Conservation (phyloP, 2,888 invertebrate species). For the Drosophila anomalata region DNA sequence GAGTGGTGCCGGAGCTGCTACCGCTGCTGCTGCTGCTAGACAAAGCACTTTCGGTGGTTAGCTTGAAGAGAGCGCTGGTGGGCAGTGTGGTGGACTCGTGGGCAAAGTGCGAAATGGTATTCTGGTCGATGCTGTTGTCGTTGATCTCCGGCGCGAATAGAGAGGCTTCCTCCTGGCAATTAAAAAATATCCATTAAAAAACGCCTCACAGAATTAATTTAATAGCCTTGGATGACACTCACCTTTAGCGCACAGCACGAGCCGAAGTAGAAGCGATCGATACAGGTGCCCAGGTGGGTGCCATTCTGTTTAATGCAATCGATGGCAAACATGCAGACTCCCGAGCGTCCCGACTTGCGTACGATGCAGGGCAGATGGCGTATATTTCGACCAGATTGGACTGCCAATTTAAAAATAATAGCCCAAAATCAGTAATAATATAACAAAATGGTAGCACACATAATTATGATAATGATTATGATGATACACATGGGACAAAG, state of each 20-base stretch:
- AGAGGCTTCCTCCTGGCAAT: slow-evolving; percentile 60
- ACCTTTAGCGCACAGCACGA: slow-evolving; percentile 93
- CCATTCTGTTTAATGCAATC: slow-evolving; percentile 96
- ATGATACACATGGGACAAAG: background rate
- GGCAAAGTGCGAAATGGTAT: slow-evolving; percentile 83
- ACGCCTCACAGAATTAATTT: too few relatives aligned
- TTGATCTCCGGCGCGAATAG: slow-evolving; percentile 82
- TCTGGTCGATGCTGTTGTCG: slow-evolving; percentile 84
- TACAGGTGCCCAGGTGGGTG: slow-evolving; percentile 95
- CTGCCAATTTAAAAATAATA: slow-evolving; percentile 83
- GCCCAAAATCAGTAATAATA: slow-evolving; percentile 29
- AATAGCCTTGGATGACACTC: slow-evolving; percentile 29
- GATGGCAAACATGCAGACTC: slow-evolving; percentile 97
- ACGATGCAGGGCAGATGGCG: slow-evolving; percentile 95
- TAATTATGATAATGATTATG: slow-evolving; percentile 13
- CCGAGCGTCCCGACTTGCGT: slow-evolving; percentile 90
- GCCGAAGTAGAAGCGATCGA: slow-evolving; percentile 96
- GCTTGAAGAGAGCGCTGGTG: slow-evolving; percentile 78
- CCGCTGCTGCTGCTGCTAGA: slow-evolving; percentile 41
- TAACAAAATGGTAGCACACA: background rate
- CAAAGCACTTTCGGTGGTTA: slow-evolving; percentile 71
- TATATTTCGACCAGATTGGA: slow-evolving; percentile 93
- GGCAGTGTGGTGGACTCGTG: slow-evolving; percentile 82
- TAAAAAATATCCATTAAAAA: background rate
- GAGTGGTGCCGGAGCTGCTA: slow-evolving; percentile 46